Percentiles rank a stretch among this genome's conserved stretches.
Evolutionary conservation across 2,888 invertebrate genomes (phyloP).

Genomic region (Agrotis exclamationis): DNA sequence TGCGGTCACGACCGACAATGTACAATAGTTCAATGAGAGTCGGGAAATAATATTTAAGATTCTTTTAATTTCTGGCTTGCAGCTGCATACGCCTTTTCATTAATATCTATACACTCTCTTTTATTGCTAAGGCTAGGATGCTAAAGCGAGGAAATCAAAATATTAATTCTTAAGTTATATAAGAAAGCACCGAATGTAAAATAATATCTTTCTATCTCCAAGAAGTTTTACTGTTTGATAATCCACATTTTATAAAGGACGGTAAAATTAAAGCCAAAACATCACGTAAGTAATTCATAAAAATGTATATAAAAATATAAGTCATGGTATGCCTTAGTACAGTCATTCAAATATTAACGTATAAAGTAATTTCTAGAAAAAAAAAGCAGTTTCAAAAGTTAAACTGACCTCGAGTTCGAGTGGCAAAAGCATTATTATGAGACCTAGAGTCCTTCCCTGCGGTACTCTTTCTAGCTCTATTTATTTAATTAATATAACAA

Average conservation of each 20-base stretch:
- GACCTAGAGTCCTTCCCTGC: constrained; percentile 20
- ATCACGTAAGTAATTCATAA: constrained; percentile 26
- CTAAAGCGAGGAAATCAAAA: not conserved
- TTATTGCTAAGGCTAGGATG: not conserved
- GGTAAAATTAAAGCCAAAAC: constrained; percentile 41
- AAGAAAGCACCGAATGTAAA: constrained; percentile 22
- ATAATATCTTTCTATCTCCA: not conserved
- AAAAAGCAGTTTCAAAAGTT: not conserved
- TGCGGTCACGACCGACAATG: not conserved
- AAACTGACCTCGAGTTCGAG: not conserved
- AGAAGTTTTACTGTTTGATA: constrained; percentile 16
- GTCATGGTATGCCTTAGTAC: constrained; percentile 45
- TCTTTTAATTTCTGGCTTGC: not conserved
- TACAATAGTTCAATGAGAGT: not conserved
- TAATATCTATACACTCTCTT: not conserved
- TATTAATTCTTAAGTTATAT: not conserved
- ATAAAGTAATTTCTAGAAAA: not conserved
- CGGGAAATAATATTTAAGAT: not conserved
- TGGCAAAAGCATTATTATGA: not conserved
- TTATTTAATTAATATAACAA: not conserved
- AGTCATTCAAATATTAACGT: not conserved
- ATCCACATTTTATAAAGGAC: constrained; percentile 6
- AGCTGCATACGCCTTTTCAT: not conserved
- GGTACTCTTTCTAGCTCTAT: not conserved
- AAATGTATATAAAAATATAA: constrained; percentile 8